These are phyloP conservation scores for Lordiphosa andalusiaca DNA, from an alignment of 2,888 invertebrate genomes.

Conservation along the genomic window DNA sequence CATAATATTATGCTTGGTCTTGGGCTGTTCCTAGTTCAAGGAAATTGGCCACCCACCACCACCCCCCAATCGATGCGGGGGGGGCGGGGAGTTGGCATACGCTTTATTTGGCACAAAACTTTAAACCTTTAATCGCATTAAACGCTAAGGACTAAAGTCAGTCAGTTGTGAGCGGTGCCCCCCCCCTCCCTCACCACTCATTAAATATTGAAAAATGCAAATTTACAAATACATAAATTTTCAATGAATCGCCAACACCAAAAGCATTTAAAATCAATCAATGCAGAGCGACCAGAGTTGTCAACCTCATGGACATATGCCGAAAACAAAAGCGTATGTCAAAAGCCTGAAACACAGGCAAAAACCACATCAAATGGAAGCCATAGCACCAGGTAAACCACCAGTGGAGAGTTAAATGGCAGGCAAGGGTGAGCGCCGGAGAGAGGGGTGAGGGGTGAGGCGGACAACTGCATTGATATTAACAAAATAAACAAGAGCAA, in stretches of 20 bases:
- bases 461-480: slow-evolving; percentile 22
- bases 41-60: slow-evolving; percentile 23
- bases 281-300: slow-evolving; percentile 28
- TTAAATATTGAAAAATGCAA: slow-evolving; percentile 71
- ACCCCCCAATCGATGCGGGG: slow-evolving; percentile 46
- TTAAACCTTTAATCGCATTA: slow-evolving; percentile 74
- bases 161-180: background rate
- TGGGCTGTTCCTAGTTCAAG: slow-evolving; percentile 25
- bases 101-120: slow-evolving; percentile 70
- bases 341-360: slow-evolving; percentile 16
- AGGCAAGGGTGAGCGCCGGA: background rate
- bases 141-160: slow-evolving; percentile 44
- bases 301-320: slow-evolving; percentile 10
- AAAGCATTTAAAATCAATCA: slow-evolving; percentile 73
- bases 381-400: no score
- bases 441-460: slow-evolving; percentile 1
- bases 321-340: slow-evolving; percentile 1
- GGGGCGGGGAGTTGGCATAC: slow-evolving; percentile 26
- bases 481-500: slow-evolving; percentile 36
- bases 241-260: slow-evolving; percentile 69
- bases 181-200: slow-evolving; percentile 21
- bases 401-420: background rate
- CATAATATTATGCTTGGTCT: slow-evolving; percentile 54
- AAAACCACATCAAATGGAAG: slow-evolving; percentile 8
- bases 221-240: slow-evolving; percentile 73